Conservation (phyloP, 2,888 invertebrate genomes). For the Diarsia rubi region DNA sequence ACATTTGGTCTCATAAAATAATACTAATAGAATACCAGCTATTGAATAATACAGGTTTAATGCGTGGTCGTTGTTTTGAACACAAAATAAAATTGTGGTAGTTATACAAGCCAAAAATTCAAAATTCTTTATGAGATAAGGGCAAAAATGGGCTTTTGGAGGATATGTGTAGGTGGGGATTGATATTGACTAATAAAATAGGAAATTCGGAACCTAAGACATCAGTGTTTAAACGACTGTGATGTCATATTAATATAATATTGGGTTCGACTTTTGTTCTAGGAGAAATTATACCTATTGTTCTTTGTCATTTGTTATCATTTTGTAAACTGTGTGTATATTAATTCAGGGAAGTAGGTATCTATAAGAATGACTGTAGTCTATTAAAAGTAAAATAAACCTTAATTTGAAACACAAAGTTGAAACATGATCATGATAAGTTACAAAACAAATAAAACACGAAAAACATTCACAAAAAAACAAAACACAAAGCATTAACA, state of each 20-base stretch:
- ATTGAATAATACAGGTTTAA: too few relatives aligned
- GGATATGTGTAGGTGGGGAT: not conserved
- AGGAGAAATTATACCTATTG: not conserved
- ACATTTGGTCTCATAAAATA: too few relatives aligned
- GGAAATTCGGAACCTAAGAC: not conserved
- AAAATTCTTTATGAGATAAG: not conserved
- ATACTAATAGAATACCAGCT: too few relatives aligned
- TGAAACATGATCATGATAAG: conserved; percentile 36
- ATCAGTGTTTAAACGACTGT: not conserved
- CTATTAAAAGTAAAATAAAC: fast-evolving
- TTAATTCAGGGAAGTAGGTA: too few relatives aligned
- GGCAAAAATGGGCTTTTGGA: not conserved
- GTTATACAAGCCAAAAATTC: too few relatives aligned
- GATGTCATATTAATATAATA: not conserved
- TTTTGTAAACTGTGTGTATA: not conserved
- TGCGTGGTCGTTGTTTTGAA: too few relatives aligned
- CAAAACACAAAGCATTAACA: conserved; percentile 19
- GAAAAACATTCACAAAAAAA: conserved; percentile 1
- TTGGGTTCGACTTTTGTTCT: not conserved
- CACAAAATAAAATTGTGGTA: too few relatives aligned
- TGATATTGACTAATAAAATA: not conserved
- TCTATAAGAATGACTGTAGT: too few relatives aligned
- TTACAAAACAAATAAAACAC: conserved; percentile 20
- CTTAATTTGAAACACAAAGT: not conserved
- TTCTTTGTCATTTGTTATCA: not conserved